phyloP scores from a whole-genome alignment of 2,113 vertebrate genomes.

The Oenanthe melanoleuca region DNA sequence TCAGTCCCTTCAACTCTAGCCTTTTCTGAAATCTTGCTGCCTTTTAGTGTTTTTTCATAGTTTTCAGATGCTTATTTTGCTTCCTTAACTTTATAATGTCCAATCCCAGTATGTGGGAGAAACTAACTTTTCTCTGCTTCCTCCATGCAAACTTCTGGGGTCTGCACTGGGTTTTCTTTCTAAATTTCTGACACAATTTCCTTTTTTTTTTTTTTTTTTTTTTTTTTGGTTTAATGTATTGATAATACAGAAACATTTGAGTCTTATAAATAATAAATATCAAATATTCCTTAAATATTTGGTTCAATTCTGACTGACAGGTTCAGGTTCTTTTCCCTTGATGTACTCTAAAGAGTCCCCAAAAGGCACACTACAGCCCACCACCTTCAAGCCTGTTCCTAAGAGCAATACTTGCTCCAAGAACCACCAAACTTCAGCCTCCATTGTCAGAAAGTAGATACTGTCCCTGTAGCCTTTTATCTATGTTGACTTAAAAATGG shows the following conservation, averaged over 20 bases:
- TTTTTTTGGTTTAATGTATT: background rate
- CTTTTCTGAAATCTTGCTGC: background rate
- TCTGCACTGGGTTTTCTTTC: background rate
- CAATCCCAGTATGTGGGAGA: background rate
- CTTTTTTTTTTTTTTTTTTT: background rate
- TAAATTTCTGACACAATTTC: background rate
- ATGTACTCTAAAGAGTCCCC: background rate
- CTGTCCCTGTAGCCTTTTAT: background rate
- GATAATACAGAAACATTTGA: background rate
- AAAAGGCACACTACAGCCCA: background rate
- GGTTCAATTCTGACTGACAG: background rate
- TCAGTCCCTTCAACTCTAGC: background rate
- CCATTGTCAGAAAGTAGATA: background rate
- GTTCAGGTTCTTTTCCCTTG: background rate
- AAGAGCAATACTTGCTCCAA: background rate
- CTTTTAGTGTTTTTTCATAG: background rate
- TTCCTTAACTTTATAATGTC: background rate
- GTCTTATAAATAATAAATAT: background rate
- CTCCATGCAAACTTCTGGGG: background rate
- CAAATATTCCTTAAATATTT: background rate
- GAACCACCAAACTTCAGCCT: background rate
- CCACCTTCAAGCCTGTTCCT: rapidly evolving
- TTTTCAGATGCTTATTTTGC: background rate
- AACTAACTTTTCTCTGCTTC: background rate
- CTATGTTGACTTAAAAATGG: background rate